Percentiles rank a stretch among this genome's conserved stretches.
Evolutionary conservation across 2,888 invertebrate genomes (phyloP).

Genomic region (Drosophila niveifrons): DNA sequence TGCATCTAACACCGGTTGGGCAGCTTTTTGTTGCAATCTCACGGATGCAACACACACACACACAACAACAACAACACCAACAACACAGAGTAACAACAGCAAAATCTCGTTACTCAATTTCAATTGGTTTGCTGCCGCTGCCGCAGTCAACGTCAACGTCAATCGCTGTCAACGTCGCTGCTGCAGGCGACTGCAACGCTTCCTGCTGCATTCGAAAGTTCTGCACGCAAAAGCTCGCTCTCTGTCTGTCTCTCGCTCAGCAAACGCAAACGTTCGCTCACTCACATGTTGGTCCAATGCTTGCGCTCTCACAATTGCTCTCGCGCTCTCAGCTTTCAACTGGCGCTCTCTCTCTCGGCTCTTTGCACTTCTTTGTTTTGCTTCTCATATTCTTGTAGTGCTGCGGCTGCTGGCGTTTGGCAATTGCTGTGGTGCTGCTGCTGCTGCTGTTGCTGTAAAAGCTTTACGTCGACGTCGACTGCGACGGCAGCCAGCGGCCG

Average conservation of each 20-base stretch:
- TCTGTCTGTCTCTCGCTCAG: background rate
- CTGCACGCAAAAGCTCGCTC: constrained; percentile 60
- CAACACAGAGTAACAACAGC: constrained; percentile 26
- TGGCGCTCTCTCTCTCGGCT: constrained; percentile 39
- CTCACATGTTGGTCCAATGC: background rate
- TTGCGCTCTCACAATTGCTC: constrained; percentile 13
- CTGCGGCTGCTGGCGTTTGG: constrained; percentile 32
- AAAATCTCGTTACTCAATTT: constrained; percentile 81
- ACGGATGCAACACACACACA: constrained; percentile 55
- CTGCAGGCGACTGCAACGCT: constrained; percentile 49
- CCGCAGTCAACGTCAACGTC: constrained; percentile 10
- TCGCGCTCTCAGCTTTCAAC: constrained; percentile 7
- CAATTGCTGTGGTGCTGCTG: constrained; percentile 18
- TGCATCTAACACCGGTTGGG: constrained; percentile 80
- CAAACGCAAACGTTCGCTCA: constrained; percentile 11
- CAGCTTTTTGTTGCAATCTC: constrained; percentile 73
- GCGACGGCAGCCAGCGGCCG: constrained; percentile 45
- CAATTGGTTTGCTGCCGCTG: constrained; percentile 70
- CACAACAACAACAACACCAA: constrained; percentile 9
- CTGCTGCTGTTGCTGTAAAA: constrained; percentile 67
- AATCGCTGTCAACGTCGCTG: constrained; percentile 18
- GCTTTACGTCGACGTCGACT: constrained; percentile 68
- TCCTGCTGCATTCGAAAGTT: constrained; percentile 71
- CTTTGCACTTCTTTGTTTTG: constrained; percentile 80
- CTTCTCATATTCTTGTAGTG: constrained; percentile 74